Evolutionary conservation across 2,888 invertebrate species (phyloP).

Genomic region (Allygus modestus): DNA sequence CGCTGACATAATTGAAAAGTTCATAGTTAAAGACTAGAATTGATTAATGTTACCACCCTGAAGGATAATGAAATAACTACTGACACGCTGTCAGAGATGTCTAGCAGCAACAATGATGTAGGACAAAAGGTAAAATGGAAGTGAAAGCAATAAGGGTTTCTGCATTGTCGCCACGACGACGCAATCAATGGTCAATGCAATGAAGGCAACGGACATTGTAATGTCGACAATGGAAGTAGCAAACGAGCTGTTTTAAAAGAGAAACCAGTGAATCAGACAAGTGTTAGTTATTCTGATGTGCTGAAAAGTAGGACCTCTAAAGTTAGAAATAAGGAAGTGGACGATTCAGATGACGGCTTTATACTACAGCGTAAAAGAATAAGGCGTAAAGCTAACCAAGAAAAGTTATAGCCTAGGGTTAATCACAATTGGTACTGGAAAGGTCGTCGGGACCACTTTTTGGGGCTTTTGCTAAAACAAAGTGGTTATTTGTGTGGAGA

Average conservation of each 20-base stretch:
- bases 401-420: neutral
- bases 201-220: too few relatives aligned
- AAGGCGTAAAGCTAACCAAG: neutral
- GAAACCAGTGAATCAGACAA: neutral
- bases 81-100: neutral
- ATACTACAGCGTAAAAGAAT: neutral
- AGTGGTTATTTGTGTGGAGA: slow-evolving; percentile 30
- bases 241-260: too few relatives aligned
- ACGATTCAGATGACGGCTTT: neutral
- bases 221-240: too few relatives aligned
- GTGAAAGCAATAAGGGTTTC: neutral
- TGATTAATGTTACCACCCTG: neutral
- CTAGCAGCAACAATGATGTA: neutral
- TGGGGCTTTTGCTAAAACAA: neutral
- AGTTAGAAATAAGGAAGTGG: neutral
- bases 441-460: neutral
- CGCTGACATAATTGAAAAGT: neutral
- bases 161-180: too few relatives aligned
- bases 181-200: too few relatives aligned
- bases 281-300: neutral
- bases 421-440: slow-evolving; percentile 14
- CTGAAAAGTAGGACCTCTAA: neutral
- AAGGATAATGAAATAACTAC: neutral
- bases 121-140: too few relatives aligned
- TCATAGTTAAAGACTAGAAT: too few relatives aligned